phyloP scores from a whole-genome alignment of 2,797 vertebrate species.

The Borostomias antarcticus region DNA sequence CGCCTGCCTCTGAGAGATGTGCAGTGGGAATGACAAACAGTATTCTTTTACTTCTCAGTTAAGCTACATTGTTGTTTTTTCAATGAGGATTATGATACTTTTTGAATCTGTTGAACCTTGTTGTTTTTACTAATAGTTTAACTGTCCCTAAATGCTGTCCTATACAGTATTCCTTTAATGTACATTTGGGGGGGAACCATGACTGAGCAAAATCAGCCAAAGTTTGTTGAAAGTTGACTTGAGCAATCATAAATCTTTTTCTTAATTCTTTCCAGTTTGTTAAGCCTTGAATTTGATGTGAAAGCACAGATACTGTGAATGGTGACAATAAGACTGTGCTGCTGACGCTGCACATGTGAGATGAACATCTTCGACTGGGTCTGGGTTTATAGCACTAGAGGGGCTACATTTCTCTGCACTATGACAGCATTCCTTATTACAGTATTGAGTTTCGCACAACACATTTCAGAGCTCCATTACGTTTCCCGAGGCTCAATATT shows the following conservation, averaged over 20 bases:
- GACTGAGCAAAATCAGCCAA: conserved; percentile 10
- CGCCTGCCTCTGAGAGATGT: conserved; percentile 32
- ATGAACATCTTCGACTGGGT: neutral
- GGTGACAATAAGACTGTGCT: neutral
- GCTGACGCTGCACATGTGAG: neutral
- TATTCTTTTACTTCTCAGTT: conserved; percentile 23
- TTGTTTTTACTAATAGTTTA: no score
- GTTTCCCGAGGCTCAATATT: no score
- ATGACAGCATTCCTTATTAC: neutral
- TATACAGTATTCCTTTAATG: neutral
- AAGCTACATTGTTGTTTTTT: neutral
- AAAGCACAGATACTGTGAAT: conserved; percentile 19
- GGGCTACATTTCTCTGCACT: no score
- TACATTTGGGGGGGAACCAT: neutral
- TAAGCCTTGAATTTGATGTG: neutral
- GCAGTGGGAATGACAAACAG: conserved; percentile 68
- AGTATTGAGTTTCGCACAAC: conserved; percentile 1
- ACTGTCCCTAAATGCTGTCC: neutral
- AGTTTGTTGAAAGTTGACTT: neutral
- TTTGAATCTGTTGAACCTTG: no score
- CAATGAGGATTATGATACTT: neutral
- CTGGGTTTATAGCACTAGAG: no score
- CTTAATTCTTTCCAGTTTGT: neutral
- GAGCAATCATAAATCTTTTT: no score
- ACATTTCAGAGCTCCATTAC: no score